Evolutionary conservation across 2,797 vertebrate species (phyloP).

Genomic region (Leucoraja ocellata): DNA sequence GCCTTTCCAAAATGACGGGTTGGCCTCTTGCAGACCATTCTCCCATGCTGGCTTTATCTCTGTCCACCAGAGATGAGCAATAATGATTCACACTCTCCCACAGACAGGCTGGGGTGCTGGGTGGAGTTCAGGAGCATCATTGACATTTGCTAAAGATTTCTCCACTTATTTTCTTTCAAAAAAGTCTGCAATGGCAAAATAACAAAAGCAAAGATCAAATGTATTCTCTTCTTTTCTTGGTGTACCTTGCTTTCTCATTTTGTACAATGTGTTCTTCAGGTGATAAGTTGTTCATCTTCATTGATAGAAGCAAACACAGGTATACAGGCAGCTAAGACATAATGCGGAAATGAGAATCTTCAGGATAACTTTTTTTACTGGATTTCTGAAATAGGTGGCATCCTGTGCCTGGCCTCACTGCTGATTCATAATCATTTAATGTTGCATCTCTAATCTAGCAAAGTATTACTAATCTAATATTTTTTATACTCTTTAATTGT

Average conservation of each 20-base stretch:
- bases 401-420: neutral
- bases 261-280: neutral
- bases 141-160: neutral
- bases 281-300: neutral
- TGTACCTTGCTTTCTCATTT: constrained; percentile 4
- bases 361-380: neutral
- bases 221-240: neutral
- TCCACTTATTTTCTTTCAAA: neutral
- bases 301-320: neutral
- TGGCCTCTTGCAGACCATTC: neutral
- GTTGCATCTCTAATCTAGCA: neutral
- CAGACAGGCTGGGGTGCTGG: neutral
- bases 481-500: neutral
- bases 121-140: neutral
- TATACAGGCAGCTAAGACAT: no score
- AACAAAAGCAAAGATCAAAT: neutral
- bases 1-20: neutral
- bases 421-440: constrained; percentile 3
- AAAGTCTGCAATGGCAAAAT: neutral
- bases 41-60: neutral
- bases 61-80: neutral
- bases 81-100: neutral
- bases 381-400: neutral
- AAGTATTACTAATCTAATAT: neutral
- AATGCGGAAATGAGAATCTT: neutral